Conservation (phyloP, 2,888 invertebrate species). For the Tanytarsus gracilentus region DNA sequence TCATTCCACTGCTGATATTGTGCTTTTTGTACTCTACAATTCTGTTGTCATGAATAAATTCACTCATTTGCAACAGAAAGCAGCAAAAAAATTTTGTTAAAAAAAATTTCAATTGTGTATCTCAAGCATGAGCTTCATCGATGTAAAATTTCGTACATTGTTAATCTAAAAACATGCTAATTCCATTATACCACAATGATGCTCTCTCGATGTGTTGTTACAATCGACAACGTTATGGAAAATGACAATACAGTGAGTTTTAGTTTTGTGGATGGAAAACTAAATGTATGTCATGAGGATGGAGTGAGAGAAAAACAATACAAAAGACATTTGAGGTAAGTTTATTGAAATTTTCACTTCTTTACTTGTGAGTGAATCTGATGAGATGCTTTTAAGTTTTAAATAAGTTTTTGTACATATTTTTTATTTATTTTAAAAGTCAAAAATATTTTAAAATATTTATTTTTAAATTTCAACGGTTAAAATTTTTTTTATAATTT, state of each 20-base stretch:
- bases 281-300: too few species aligned
- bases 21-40: background rate
- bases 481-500: too few species aligned
- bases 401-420: too few species aligned
- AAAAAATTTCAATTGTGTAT: slow-evolving; percentile 8
- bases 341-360: slow-evolving; percentile 2
- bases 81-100: too few species aligned
- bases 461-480: too few species aligned
- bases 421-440: too few species aligned
- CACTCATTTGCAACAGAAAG: slow-evolving; percentile 7
- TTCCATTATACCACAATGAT: slow-evolving; percentile 22
- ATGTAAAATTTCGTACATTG: slow-evolving; percentile 21
- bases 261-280: background rate
- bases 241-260: background rate
- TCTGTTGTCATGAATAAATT: background rate
- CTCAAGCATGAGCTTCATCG: background rate
- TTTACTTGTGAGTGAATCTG: too few species aligned
- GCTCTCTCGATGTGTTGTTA: too few species aligned
- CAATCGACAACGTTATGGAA: too few species aligned
- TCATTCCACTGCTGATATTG: background rate
- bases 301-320: slow-evolving; percentile 1
- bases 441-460: too few species aligned
- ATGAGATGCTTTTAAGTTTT: background rate
- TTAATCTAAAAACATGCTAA: slow-evolving; percentile 23
- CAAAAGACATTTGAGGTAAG: background rate